A percentile compares a stretch with the other conserved stretches of the same genome.
Evolutionary conservation across 2,113 vertebrate genomes (phyloP).

Genomic region (Mesoclemmys tuberculata): DNA sequence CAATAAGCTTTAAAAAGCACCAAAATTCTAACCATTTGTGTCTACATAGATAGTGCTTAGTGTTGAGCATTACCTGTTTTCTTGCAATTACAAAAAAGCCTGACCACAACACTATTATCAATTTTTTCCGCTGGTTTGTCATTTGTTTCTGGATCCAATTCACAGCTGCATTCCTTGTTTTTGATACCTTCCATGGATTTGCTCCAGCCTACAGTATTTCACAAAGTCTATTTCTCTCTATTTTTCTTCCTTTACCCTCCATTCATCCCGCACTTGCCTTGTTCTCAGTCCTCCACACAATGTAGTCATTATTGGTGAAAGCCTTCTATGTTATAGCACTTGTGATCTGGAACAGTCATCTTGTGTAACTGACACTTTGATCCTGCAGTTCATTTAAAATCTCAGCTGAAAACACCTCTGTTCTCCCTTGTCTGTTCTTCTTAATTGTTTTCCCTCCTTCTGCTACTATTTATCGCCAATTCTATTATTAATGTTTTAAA

Average conservation of each 20-base stretch:
- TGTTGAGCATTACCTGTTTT: background rate
- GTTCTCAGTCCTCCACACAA: background rate
- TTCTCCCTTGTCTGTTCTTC: background rate
- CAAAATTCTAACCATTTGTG: fast-evolving
- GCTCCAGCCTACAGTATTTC: background rate
- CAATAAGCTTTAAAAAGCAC: background rate
- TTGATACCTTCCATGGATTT: background rate
- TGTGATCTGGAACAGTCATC: background rate
- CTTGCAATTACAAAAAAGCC: background rate
- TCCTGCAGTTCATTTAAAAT: slow-evolving; percentile 16
- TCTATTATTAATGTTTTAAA: background rate
- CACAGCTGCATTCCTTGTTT: background rate
- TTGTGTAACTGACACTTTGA: background rate
- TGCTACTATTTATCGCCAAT: background rate
- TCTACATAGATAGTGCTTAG: background rate
- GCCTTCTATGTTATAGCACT: background rate
- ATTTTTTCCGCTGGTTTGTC: background rate
- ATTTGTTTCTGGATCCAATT: background rate
- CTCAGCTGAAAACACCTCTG: background rate
- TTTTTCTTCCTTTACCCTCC: background rate
- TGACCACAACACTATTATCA: background rate
- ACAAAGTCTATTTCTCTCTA: background rate
- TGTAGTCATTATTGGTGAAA: background rate
- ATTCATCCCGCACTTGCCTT: background rate
- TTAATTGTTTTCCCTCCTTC: background rate